phyloP scores from a whole-genome alignment of 2,797 vertebrate genomes.

The Macrochelys suwanniensis region DNA sequence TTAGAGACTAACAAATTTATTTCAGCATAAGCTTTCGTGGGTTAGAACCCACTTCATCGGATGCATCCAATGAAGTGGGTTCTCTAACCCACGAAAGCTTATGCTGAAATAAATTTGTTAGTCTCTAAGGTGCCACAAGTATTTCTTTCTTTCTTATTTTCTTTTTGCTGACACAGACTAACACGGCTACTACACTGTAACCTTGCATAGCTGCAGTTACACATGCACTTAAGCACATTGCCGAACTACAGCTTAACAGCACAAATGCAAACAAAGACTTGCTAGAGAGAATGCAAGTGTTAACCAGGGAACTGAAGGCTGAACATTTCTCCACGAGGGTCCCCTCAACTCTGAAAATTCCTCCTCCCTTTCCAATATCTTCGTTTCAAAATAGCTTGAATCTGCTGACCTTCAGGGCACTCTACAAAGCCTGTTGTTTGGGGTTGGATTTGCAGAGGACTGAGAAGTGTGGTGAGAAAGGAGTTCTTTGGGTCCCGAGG shows the following conservation, averaged over 20 bases:
- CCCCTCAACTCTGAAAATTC: neutral
- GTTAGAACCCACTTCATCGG: too few species aligned
- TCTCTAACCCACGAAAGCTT: too few species aligned
- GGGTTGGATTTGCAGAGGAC: neutral
- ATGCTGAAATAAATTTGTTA: too few species aligned
- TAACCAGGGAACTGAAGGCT: neutral
- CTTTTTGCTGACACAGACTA: too few species aligned
- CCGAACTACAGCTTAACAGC: neutral
- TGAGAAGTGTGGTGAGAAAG: neutral
- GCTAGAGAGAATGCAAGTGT: neutral
- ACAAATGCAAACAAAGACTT: neutral
- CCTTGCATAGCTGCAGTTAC: neutral
- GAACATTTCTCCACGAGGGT: neutral
- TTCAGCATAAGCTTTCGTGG: too few species aligned
- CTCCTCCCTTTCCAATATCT: neutral
- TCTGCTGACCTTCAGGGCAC: neutral
- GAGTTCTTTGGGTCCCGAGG: neutral
- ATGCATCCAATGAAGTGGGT: too few species aligned
- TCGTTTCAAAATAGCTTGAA: neutral
- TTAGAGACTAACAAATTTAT: too few species aligned
- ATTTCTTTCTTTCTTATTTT: too few species aligned
- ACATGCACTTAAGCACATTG: neutral
- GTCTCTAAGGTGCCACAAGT: too few species aligned
- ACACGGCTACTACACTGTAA: too few species aligned
- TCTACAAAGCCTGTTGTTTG: neutral